phyloP scores from a whole-genome alignment of 2,888 invertebrate species.

The Brachypalpus laphriformis region DNA sequence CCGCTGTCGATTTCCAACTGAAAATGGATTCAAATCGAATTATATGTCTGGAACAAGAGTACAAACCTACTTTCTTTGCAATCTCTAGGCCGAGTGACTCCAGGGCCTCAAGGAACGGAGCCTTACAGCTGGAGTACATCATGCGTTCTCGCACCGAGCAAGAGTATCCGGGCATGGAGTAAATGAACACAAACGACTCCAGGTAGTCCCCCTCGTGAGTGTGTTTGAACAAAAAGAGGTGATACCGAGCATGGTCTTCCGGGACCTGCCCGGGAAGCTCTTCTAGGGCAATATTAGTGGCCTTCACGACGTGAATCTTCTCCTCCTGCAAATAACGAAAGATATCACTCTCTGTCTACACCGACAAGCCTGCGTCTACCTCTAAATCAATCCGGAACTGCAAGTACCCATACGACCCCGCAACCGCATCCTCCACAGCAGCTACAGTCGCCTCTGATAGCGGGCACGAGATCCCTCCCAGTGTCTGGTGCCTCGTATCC shows the following conservation, averaged over 20 bases:
- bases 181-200: slow-evolving; percentile 96
- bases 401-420: slow-evolving; percentile 92
- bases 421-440: slow-evolving; percentile 89
- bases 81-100: slow-evolving; percentile 91
- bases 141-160: slow-evolving; percentile 98
- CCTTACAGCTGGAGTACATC: slow-evolving; percentile 99
- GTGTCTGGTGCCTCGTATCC: slow-evolving; percentile 93
- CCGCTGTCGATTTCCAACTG: slow-evolving; percentile 96
- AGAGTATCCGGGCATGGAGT: slow-evolving; percentile 98
- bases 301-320: slow-evolving; percentile 91
- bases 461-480: slow-evolving; percentile 95
- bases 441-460: slow-evolving; percentile 91
- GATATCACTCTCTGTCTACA: slow-evolving; percentile 51
- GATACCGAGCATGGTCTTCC: slow-evolving; percentile 90
- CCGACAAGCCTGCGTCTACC: slow-evolving; percentile 44
- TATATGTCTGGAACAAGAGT: too few species aligned
- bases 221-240: slow-evolving; percentile 93
- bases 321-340: slow-evolving; percentile 86
- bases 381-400: slow-evolving; percentile 93
- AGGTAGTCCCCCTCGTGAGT: slow-evolving; percentile 95
- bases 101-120: slow-evolving; percentile 92
- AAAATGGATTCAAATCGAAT: slow-evolving; percentile 69
- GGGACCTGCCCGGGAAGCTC: slow-evolving; percentile 92
- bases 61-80: slow-evolving; percentile 91
- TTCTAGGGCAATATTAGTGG: slow-evolving; percentile 86